phyloP scores from a whole-genome alignment of 2,888 invertebrate species.

The Epirrita christyi region DNA sequence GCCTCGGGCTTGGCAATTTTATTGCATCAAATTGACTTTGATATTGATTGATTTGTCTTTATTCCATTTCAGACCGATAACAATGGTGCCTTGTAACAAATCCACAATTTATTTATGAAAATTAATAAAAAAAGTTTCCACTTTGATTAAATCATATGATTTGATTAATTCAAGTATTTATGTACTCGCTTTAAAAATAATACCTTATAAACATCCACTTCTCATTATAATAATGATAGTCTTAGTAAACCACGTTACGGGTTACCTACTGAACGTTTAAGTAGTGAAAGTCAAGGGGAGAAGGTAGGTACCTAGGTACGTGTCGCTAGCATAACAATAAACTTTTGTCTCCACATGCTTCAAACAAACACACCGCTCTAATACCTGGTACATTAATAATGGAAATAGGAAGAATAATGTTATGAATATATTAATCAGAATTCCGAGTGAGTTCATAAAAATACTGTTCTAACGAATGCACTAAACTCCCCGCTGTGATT shows the following conservation, averaged over 20 bases:
- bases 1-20: conserved; percentile 54
- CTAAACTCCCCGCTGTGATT: conserved; percentile 73
- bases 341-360: conserved; percentile 47
- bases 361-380: conserved; percentile 39
- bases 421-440: conserved; percentile 77
- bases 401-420: conserved; percentile 68
- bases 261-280: conserved; percentile 7
- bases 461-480: conserved; percentile 75
- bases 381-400: conserved; percentile 59
- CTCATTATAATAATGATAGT: neutral
- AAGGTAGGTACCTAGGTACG: conserved; percentile 17
- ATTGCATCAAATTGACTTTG: conserved; percentile 25
- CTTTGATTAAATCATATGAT: too few species aligned
- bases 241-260: neutral
- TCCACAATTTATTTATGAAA: too few species aligned
- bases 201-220: neutral
- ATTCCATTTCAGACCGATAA: conserved; percentile 13
- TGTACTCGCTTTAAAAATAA: neutral
- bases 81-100: conserved; percentile 7
- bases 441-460: conserved; percentile 80
- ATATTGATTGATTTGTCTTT: conserved; percentile 17
- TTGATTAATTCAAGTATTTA: too few species aligned
- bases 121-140: too few species aligned
- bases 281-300: conserved; percentile 28
- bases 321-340: conserved; percentile 47